Conservation (phyloP, 2,113 vertebrate species). For the Vanacampus margaritifer region DNA sequence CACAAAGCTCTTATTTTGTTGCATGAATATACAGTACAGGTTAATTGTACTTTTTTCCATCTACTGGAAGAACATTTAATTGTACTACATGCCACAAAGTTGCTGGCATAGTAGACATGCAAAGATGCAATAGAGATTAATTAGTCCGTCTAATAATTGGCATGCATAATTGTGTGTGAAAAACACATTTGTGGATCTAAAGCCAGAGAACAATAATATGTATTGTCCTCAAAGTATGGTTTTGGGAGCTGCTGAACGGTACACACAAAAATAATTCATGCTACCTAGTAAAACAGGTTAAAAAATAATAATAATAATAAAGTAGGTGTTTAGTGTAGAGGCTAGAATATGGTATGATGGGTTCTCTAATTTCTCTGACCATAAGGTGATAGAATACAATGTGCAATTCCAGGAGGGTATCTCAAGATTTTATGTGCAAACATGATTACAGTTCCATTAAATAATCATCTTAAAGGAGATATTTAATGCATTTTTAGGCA, state of each 20-base stretch:
- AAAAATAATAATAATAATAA: conserved; percentile 4
- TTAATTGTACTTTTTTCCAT: no score
- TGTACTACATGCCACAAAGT: no score
- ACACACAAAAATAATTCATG: conserved; percentile 19
- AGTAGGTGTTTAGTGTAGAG: not conserved
- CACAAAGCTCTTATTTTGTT: no score
- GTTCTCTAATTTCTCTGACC: not conserved
- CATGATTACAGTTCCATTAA: not conserved
- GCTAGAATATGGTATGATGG: not conserved
- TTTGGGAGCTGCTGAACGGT: conserved; percentile 18
- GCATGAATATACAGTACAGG: no score
- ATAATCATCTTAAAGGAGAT: not conserved
- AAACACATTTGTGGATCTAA: conserved; percentile 35
- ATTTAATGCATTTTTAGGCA: no score
- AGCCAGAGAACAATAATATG: conserved; percentile 40
- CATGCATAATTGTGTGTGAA: not conserved
- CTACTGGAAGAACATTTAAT: no score
- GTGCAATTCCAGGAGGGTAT: not conserved
- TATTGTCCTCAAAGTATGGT: conserved; percentile 31
- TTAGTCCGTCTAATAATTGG: not conserved
- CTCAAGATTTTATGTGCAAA: not conserved
- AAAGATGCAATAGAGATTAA: no score
- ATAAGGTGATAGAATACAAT: not conserved
- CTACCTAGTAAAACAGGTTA: conserved; percentile 28
- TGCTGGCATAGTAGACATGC: no score